phyloP scores from a whole-genome alignment of 2,797 vertebrate species.

The Lepus townsendii region DNA sequence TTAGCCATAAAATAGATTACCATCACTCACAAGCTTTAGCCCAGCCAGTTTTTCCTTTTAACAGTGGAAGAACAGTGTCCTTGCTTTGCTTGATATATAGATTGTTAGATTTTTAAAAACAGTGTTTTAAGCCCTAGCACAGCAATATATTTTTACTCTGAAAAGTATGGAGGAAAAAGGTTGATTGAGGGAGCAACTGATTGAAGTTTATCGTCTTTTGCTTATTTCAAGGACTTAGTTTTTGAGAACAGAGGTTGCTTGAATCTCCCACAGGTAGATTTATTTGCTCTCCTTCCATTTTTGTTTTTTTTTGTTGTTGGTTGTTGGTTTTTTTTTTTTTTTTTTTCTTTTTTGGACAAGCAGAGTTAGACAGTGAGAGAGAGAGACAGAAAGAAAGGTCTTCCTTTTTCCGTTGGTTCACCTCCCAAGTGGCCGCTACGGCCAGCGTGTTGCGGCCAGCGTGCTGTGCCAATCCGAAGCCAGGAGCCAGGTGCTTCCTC shows the following conservation, averaged over 20 bases:
- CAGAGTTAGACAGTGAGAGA: too few relatives aligned
- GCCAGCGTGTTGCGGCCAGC: too few relatives aligned
- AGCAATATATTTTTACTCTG: slow-evolving; percentile 34
- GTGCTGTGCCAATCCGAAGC: too few relatives aligned
- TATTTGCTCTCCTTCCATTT: background rate
- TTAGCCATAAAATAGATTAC: background rate
- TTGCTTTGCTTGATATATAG: background rate
- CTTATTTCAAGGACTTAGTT: slow-evolving; percentile 32
- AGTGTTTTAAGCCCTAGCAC: background rate
- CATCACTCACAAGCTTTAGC: background rate
- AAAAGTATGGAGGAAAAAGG: background rate
- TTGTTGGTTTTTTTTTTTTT: too few relatives aligned
- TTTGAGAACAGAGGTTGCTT: slow-evolving; percentile 29
- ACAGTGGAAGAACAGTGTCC: background rate
- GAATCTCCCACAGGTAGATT: slow-evolving; percentile 11
- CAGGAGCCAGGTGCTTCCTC: too few relatives aligned
- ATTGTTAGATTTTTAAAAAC: slow-evolving; percentile 46
- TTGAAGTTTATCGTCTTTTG: slow-evolving; percentile 8
- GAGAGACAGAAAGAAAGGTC: too few relatives aligned
- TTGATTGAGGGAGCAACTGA: background rate
- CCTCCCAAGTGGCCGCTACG: too few relatives aligned
- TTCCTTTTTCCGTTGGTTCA: too few relatives aligned
- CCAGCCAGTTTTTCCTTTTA: background rate
- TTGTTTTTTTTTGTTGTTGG: too few relatives aligned
- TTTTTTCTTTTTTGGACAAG: too few relatives aligned